Evolutionary conservation across 1,140 invertebrate species (phyloP).

Genomic region (Orius insidiosus): DNA sequence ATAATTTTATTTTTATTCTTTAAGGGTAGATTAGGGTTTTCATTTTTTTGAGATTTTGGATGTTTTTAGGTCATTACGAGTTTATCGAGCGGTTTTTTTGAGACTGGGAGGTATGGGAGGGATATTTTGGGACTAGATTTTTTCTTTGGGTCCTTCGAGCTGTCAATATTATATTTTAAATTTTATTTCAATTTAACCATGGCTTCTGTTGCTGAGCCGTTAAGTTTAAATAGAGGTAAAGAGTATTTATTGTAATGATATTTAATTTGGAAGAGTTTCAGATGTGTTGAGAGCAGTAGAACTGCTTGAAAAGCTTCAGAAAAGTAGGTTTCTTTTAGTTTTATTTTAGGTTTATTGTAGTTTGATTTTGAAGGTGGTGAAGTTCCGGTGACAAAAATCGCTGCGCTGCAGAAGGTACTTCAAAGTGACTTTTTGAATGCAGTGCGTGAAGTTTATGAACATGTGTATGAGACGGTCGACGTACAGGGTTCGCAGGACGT

Average conservation of each 20-base stretch:
- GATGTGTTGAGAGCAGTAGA: conserved; percentile 92
- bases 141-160: too few relatives aligned
- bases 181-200: conserved; percentile 19
- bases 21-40: too few relatives aligned
- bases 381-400: conserved; percentile 84
- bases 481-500: conserved; percentile 90
- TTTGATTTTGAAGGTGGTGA: conserved; percentile 46
- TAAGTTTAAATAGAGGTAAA: conserved; percentile 33
- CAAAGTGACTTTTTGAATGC: conserved; percentile 93
- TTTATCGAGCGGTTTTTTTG: too few relatives aligned
- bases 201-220: conserved; percentile 31
- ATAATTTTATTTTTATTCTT: too few relatives aligned
- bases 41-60: too few relatives aligned
- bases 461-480: conserved; percentile 97
- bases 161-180: too few relatives aligned
- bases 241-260: conserved; percentile 4
- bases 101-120: too few relatives aligned
- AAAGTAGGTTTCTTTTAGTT: conserved; percentile 35
- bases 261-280: conserved; percentile 26
- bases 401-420: conserved; percentile 87
- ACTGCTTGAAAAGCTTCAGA: conserved; percentile 84
- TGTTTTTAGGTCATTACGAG: too few relatives aligned
- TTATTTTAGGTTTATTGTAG: background rate
- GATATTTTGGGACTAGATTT: too few relatives aligned
- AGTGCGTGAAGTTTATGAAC: conserved; percentile 95